Evolutionary conservation across 2,113 vertebrate genomes (phyloP).

Genomic region (Coptodon rendalli): DNA sequence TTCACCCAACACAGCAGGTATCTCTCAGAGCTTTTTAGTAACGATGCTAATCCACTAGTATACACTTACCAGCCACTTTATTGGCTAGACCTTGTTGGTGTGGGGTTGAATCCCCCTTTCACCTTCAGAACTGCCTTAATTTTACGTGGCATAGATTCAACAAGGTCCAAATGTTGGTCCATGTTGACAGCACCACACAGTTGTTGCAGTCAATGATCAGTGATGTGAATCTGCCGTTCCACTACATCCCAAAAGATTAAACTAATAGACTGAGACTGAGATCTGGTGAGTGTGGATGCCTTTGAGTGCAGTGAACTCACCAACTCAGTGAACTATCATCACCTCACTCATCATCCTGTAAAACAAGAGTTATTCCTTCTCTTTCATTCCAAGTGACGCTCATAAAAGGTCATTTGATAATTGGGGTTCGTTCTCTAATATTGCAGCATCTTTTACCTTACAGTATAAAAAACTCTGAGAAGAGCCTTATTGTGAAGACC

Average conservation of each 20-base stretch:
- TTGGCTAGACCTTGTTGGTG: not conserved
- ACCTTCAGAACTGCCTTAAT: not conserved
- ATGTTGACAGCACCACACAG: rapidly evolving
- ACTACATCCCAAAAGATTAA: not conserved
- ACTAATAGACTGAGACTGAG: not conserved
- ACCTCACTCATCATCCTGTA: not conserved
- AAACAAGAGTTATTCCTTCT: not conserved
- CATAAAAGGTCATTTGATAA: not conserved
- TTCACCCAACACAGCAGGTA: not conserved
- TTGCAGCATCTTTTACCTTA: rapidly evolving
- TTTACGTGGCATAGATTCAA: not conserved
- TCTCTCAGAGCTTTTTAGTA: rapidly evolving
- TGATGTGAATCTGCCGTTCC: not conserved
- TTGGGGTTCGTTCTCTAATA: not conserved
- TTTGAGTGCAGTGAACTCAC: not conserved
- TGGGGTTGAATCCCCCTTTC: rapidly evolving
- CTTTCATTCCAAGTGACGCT: not conserved
- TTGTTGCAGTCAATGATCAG: not conserved
- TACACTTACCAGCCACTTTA: not conserved
- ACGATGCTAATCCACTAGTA: rapidly evolving
- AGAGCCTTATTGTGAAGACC: not conserved
- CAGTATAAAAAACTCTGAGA: not conserved
- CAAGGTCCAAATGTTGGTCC: not conserved
- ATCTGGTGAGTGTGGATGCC: not conserved
- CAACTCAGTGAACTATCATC: not conserved